Evolutionary conservation across 1,140 invertebrate genomes (phyloP).

Genomic region (Drosophila trapezifrons): DNA sequence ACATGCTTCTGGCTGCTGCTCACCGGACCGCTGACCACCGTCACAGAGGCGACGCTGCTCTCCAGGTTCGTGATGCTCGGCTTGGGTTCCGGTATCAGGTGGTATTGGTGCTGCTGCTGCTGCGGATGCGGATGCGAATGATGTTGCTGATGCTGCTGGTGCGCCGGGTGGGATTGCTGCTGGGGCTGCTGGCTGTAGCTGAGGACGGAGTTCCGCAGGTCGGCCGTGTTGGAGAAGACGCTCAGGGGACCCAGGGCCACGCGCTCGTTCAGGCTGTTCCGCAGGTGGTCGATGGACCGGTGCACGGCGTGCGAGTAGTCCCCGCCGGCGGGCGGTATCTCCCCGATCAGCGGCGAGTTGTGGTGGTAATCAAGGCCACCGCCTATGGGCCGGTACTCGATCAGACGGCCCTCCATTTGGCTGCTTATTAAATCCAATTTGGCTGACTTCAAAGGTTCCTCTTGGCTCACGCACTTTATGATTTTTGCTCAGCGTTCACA

Average conservation of each 20-base stretch:
- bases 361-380: slow-evolving; percentile 87
- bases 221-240: slow-evolving; percentile 79
- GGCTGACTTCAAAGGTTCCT: background rate
- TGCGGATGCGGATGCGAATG: slow-evolving; percentile 57
- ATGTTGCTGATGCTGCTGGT: slow-evolving; percentile 58
- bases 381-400: slow-evolving; percentile 87
- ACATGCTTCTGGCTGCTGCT: slow-evolving; percentile 57
- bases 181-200: slow-evolving; percentile 76
- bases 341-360: slow-evolving; percentile 86
- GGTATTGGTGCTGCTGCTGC: slow-evolving; percentile 66
- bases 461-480: background rate
- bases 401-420: slow-evolving; percentile 86
- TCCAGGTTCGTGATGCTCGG: slow-evolving; percentile 51
- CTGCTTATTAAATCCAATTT: slow-evolving; percentile 42
- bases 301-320: slow-evolving; percentile 88
- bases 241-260: slow-evolving; percentile 84
- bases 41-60: slow-evolving; percentile 27
- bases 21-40: slow-evolving; percentile 26
- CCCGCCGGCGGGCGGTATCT: slow-evolving; percentile 85
- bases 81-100: slow-evolving; percentile 55
- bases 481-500: background rate
- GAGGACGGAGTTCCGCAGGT: slow-evolving; percentile 74
- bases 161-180: slow-evolving; percentile 62
- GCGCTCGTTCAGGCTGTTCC: slow-evolving; percentile 86
- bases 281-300: slow-evolving; percentile 88